phyloP scores from a whole-genome alignment of 2,888 invertebrate species.

The Eutolmus rufibarbis region DNA sequence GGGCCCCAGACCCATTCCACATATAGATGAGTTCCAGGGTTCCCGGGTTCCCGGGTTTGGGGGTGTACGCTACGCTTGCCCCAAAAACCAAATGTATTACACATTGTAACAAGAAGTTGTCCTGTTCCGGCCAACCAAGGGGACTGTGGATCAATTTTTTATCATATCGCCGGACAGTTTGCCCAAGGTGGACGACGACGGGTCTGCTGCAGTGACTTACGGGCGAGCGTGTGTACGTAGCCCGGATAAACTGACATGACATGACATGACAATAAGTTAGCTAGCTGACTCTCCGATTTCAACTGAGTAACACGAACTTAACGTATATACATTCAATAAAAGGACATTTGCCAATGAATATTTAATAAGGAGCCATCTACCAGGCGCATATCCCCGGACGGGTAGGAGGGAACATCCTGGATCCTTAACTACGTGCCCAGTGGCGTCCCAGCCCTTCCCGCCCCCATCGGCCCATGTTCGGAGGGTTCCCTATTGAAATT shows the following conservation, averaged over 20 bases:
- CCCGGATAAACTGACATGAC: conserved; percentile 50
- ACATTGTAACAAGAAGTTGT: conserved; percentile 36
- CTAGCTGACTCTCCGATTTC: conserved; percentile 45
- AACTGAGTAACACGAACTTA: conserved; percentile 44
- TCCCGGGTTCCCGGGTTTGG: no score
- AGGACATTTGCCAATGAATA: conserved; percentile 48
- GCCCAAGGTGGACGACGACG: background rate
- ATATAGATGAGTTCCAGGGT: no score
- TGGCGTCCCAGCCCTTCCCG: background rate
- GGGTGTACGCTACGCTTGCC: background rate
- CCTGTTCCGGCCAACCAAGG: conserved; percentile 3
- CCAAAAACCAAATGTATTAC: conserved; percentile 11
- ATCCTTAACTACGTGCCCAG: conserved; percentile 33
- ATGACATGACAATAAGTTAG: conserved; percentile 51
- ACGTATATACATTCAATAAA: conserved; percentile 48
- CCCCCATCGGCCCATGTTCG: no score
- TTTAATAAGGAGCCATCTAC: conserved; percentile 43
- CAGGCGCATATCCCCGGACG: background rate
- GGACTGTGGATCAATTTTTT: conserved; percentile 39
- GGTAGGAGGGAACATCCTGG: background rate
- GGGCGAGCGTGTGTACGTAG: background rate
- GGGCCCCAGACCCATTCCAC: background rate
- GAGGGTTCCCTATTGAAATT: conserved; percentile 51
- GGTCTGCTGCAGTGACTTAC: background rate
- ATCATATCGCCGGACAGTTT: conserved; percentile 23